Percentiles rank a stretch among this genome's conserved stretches.
Evolutionary conservation across 2,113 vertebrate species (phyloP).

Genomic region (Podarcis cretensis): DNA sequence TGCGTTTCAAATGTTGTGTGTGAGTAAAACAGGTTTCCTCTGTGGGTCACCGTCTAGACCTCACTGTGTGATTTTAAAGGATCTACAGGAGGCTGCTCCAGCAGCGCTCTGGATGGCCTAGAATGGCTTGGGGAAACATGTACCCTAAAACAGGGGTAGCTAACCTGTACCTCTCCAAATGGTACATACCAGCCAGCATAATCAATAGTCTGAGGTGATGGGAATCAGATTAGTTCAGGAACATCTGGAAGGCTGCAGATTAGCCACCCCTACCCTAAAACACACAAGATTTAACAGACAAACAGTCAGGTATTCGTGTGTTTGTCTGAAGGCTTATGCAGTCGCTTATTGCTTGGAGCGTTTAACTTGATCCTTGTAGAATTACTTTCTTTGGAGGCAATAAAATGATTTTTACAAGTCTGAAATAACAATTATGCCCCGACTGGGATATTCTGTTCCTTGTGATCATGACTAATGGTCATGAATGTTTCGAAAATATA

Average conservation of each 20-base stretch:
- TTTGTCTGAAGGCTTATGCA: neutral
- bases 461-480: neutral
- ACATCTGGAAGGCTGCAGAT: neutral
- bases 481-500: neutral
- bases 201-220: too few species aligned
- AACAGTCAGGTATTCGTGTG: neutral
- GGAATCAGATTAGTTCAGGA: neutral
- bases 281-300: neutral
- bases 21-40: neutral
- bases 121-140: neutral
- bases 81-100: neutral
- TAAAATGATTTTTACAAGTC: neutral
- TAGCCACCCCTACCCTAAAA: neutral
- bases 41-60: neutral
- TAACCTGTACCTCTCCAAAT: too few species aligned
- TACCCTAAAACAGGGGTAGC: too few species aligned
- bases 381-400: neutral
- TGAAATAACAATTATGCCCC: slow-evolving; percentile 27
- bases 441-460: neutral
- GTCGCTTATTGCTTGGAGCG: neutral
- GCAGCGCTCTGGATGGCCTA: neutral
- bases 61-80: neutral
- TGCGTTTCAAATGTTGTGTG: neutral
- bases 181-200: too few species aligned
- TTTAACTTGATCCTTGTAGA: neutral